A percentile compares a stretch with the other conserved stretches of the same genome.
These are phyloP conservation scores for Sinhomidia bicolor DNA, from an alignment of 2,888 invertebrate genomes.

Conservation along the genomic window DNA sequence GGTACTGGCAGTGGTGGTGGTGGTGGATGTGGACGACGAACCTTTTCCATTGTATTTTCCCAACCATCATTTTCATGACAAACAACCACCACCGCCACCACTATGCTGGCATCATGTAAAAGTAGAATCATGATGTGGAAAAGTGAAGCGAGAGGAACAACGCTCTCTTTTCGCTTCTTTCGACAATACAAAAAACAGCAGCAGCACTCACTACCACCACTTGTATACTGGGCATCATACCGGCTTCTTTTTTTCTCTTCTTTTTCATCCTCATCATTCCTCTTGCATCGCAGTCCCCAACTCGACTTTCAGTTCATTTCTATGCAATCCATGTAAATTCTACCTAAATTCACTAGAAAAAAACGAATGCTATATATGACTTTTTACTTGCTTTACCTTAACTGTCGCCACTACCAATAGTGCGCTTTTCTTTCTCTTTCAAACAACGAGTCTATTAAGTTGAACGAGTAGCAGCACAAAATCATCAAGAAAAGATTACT, in stretches of 20 bases:
- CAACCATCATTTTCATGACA: conserved; percentile 41
- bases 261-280: no score
- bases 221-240: conserved; percentile 18
- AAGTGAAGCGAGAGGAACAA: conserved; percentile 25
- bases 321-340: neutral
- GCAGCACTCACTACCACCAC: neutral
- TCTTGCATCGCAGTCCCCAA: conserved; percentile 4
- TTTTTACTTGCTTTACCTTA: neutral
- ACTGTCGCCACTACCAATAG: no score
- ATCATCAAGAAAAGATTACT: no score
- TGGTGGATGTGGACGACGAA: conserved; percentile 31
- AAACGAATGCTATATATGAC: neutral
- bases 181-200: neutral
- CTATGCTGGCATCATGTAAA: neutral
- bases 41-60: conserved; percentile 55
- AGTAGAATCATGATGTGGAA: neutral
- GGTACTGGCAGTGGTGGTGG: neutral
- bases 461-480: no score
- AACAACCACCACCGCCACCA: conserved; percentile 1
- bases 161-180: conserved; percentile 38
- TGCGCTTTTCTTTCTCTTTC: no score
- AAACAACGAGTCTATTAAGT: neutral
- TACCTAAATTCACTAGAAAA: neutral
- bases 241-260: conserved; percentile 24
- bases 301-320: neutral